A percentile compares a stretch with the other conserved stretches of the same genome.
Evolutionary conservation across 2,113 vertebrate species (phyloP).

Genomic region (Collichthys lucidus): DNA sequence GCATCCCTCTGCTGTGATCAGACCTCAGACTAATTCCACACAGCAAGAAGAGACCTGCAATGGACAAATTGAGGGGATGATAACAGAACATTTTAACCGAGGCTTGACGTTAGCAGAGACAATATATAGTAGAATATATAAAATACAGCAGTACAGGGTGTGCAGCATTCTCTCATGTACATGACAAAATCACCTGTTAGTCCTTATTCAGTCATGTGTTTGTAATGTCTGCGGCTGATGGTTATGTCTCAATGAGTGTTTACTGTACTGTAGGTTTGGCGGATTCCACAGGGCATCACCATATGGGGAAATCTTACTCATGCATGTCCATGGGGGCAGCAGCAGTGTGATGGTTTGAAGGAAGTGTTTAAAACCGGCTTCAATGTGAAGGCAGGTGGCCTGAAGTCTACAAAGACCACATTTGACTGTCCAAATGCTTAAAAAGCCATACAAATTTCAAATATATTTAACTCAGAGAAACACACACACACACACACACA

Average conservation of each 20-base stretch:
- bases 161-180: background rate
- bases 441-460: constrained; percentile 12
- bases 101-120: background rate
- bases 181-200: constrained; percentile 7
- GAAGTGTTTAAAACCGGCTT: constrained; percentile 7
- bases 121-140: background rate
- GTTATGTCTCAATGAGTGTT: constrained; percentile 40
- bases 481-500: background rate
- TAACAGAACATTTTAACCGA: background rate
- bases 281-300: constrained; percentile 41
- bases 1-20: constrained; percentile 31
- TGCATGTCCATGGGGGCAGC: constrained; percentile 35
- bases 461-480: background rate
- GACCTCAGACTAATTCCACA: constrained; percentile 34
- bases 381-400: constrained; percentile 14
- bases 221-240: constrained; percentile 53
- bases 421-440: constrained; percentile 19
- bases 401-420: background rate
- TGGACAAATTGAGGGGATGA: background rate
- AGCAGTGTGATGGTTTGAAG: constrained; percentile 4
- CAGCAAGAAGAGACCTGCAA: constrained; percentile 18
- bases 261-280: constrained; percentile 53
- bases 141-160: background rate
- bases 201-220: constrained; percentile 18
- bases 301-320: constrained; percentile 39